Evolutionary conservation across 2,888 invertebrate genomes (phyloP).

Genomic region (Empis stercorea): DNA sequence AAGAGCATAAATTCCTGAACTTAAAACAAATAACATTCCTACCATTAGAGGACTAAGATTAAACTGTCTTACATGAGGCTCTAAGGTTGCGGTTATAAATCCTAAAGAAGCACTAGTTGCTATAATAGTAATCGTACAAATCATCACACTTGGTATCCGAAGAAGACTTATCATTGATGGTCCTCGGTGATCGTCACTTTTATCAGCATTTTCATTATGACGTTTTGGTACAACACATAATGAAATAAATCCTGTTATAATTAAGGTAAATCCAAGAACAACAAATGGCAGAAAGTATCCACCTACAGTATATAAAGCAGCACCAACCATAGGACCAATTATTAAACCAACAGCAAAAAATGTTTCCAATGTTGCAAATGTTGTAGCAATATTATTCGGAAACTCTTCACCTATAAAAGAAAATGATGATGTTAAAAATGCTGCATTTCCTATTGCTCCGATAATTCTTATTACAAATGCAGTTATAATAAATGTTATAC

Average conservation of each 20-base stretch:
- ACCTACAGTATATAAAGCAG: constrained; percentile 64
- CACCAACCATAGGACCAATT: constrained; percentile 82
- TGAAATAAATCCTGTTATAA: constrained; percentile 60
- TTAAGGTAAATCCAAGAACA: constrained; percentile 60
- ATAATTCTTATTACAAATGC: constrained; percentile 69
- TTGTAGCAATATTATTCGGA: constrained; percentile 70
- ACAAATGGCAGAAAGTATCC: constrained; percentile 73
- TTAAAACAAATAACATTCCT: constrained; percentile 73
- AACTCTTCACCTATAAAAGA: constrained; percentile 81
- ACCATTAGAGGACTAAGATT: constrained; percentile 26
- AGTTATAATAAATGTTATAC: constrained; percentile 55
- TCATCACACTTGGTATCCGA: constrained; percentile 58
- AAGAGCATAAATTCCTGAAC: constrained; percentile 65
- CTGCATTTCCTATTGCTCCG: constrained; percentile 76
- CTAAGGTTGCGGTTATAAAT: constrained; percentile 78
- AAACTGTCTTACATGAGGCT: constrained; percentile 59
- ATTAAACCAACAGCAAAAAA: constrained; percentile 80
- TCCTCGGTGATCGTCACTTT: too few species aligned
- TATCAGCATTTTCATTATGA: constrained; percentile 39
- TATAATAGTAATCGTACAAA: constrained; percentile 58
- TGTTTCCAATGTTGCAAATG: constrained; percentile 75
- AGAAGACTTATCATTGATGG: constrained; percentile 51
- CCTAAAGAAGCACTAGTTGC: constrained; percentile 72
- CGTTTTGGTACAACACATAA: constrained; percentile 57
- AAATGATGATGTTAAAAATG: constrained; percentile 74